Evolutionary conservation across 2,797 vertebrate genomes (phyloP).

Genomic region (Oreochromis mossambicus): DNA sequence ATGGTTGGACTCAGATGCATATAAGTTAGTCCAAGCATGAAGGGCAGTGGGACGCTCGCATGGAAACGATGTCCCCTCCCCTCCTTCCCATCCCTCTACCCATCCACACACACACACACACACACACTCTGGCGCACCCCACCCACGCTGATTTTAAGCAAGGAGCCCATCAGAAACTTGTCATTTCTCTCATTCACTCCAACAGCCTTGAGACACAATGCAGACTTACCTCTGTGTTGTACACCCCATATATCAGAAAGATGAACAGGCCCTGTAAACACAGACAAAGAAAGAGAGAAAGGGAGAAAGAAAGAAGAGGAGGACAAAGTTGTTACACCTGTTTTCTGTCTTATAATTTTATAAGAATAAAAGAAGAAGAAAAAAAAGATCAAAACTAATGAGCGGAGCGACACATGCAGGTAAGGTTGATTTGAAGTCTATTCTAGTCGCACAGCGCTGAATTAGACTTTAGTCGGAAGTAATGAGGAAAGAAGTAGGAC

Average conservation of each 20-base stretch:
- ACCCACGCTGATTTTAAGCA: conserved; percentile 66
- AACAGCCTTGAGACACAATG: conserved; percentile 99
- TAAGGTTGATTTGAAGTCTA: neutral
- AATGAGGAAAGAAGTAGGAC: neutral
- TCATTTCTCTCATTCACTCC: conserved; percentile 99
- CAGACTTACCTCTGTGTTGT: conserved; percentile 98
- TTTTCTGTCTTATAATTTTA: conserved; percentile 45
- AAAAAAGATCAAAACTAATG: conserved; percentile 21
- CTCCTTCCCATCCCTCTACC: conserved; percentile 54
- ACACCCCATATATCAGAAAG: conserved; percentile 99
- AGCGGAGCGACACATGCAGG: neutral
- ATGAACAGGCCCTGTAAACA: conserved; percentile 97
- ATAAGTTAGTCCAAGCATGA: conserved; percentile 98
- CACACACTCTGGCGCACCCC: conserved; percentile 30
- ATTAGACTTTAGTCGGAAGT: neutral
- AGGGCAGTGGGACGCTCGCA: conserved; percentile 92
- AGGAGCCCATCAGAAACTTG: conserved; percentile 97
- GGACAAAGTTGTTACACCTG: conserved; percentile 71
- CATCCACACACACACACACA: conserved; percentile 28
- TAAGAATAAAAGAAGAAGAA: neutral
- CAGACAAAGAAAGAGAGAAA: conserved; percentile 60
- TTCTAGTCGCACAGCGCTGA: neutral
- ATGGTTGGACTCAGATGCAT: conserved; percentile 96
- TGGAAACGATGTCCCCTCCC: conserved; percentile 83
- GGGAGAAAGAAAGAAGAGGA: conserved; percentile 31